phyloP scores from a whole-genome alignment of 2,113 vertebrate genomes.

The Natator depressus region DNA sequence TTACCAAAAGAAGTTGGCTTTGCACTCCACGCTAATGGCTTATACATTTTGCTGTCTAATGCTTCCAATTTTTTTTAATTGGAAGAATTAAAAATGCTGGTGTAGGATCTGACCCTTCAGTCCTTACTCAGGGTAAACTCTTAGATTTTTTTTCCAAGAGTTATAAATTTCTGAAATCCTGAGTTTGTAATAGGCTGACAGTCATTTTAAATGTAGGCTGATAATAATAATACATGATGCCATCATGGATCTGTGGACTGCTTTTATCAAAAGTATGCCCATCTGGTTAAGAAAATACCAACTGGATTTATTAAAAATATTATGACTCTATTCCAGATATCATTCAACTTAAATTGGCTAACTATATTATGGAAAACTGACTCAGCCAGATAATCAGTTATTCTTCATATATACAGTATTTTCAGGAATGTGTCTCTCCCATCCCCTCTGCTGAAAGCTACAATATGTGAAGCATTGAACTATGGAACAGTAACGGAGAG shows the following conservation, averaged over 20 bases:
- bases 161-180: not conserved
- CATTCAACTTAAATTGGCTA: not conserved
- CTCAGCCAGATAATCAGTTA: not conserved
- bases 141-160: not conserved
- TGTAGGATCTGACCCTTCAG: not conserved
- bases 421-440: not conserved
- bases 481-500: not conserved
- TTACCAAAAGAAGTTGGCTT: not conserved
- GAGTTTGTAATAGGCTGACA: not conserved
- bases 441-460: not conserved
- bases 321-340: not conserved
- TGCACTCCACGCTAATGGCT: slow-evolving; percentile 17
- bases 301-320: not conserved
- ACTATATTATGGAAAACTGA: not conserved
- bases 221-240: not conserved
- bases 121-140: not conserved
- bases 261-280: not conserved
- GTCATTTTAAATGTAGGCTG: not conserved
- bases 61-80: not conserved
- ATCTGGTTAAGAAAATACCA: not conserved
- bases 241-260: not conserved
- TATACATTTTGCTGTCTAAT: slow-evolving; percentile 48
- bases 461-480: not conserved
- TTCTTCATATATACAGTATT: not conserved
- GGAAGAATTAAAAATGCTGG: not conserved